Base-by-base conservation (phyloP, 2,888 invertebrate genomes). In the Molorchus minor region DNA sequence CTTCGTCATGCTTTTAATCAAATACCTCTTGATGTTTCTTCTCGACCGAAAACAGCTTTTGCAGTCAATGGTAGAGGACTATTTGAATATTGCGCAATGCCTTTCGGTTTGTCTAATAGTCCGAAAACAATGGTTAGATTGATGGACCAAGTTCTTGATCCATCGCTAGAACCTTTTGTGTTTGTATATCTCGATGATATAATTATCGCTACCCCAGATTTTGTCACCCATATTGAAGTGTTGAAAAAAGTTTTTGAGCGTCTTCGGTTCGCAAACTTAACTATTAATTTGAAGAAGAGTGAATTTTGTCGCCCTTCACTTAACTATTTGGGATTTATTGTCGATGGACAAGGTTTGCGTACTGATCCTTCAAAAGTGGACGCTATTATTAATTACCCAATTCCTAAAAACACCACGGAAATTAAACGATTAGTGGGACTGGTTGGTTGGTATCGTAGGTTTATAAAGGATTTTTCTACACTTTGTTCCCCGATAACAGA, bases 51-150 rank as follows among this genome's bases (percentile, higher is more conserved):
- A 45, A 58, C 58, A 15, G 51, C 45, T 21, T 64, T 61, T 40
- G 49, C 61, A 19, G 41, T 58, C 7, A 43, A 29, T 15, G 61
- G 59, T 10, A 36, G 38, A 12, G 61, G 53, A 1, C 16, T 62
- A 1, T 58, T 62, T 33, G 30, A 62, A 16, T 64, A 43, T 15
- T 20, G 16, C 17, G 40, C 57, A 4, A 47, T 63, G 30, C 59
- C 61, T 10, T 57, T 61, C 36, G 61, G 62, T 33, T 17, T 63
- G n/a, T n/a, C n/a, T n/a, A n/a, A n/a, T n/a, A n/a, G n/a, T n/a
- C n/a, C n/a, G n/a, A n/a, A n/a, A n/a, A n/a, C n/a, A n/a, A n/a
- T n/a, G n/a, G n/a, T n/a, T n/a, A n/a, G n/a, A n/a, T n/a, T n/a
- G n/a, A n/a, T n/a, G n/a, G n/a, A n/a, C n/a, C n/a, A n/a, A n/a